phyloP scores from a whole-genome alignment of 2,113 vertebrate genomes.

The Melanerpes formicivorus region DNA sequence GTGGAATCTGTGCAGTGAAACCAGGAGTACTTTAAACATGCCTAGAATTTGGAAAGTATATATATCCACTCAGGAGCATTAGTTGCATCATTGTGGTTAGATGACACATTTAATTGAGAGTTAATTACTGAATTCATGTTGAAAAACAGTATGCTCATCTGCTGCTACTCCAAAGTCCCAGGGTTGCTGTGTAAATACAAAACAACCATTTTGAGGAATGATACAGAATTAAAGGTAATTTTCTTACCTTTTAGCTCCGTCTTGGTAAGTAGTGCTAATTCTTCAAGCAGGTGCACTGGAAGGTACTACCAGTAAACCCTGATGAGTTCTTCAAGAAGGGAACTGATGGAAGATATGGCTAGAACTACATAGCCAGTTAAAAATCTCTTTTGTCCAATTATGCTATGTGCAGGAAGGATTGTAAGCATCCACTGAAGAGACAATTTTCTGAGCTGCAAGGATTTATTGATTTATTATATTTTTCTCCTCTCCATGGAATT shows the following conservation, averaged over 20 bases:
- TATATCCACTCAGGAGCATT: neutral
- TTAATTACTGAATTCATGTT: slow-evolving; percentile 49
- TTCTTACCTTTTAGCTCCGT: slow-evolving; percentile 23
- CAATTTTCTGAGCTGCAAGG: slow-evolving; percentile 40
- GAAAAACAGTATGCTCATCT: slow-evolving; percentile 37
- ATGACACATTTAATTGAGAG: slow-evolving; percentile 40
- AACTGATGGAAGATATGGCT: neutral
- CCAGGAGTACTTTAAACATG: neutral
- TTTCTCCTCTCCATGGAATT: slow-evolving; percentile 9
- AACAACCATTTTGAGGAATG: slow-evolving; percentile 1
- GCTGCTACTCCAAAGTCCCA: neutral
- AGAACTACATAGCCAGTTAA: slow-evolving; percentile 6
- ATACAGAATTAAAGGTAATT: neutral
- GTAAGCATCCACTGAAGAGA: slow-evolving; percentile 27
- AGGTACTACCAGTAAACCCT: neutral
- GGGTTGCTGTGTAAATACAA: neutral
- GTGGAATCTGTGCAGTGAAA: neutral
- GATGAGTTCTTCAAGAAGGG: neutral
- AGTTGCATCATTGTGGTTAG: slow-evolving; percentile 33
- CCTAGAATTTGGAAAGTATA: neutral
- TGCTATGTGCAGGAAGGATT: neutral
- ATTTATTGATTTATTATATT: slow-evolving; percentile 53
- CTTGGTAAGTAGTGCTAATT: neutral
- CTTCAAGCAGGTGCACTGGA: slow-evolving; percentile 1
- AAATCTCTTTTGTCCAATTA: slow-evolving; percentile 25